phyloP scores from a whole-genome alignment of 2,113 vertebrate genomes.

The Scophthalmus maximus region DNA sequence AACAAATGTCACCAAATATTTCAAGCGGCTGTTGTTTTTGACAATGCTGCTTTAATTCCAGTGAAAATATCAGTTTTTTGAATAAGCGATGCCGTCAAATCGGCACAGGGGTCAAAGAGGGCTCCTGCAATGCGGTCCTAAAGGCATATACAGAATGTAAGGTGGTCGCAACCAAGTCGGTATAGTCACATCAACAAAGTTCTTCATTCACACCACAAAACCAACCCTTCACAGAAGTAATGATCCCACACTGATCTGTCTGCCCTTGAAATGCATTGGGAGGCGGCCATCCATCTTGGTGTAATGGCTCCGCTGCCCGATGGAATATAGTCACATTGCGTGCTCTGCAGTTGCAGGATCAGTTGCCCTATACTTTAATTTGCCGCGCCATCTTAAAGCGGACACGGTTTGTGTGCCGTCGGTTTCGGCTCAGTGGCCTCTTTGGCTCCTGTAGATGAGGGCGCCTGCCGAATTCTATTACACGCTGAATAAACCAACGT shows the following conservation, averaged over 20 bases:
- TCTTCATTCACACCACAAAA: slow-evolving; percentile 34
- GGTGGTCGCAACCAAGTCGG: background rate
- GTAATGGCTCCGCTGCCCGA: slow-evolving; percentile 23
- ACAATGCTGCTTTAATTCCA: slow-evolving; percentile 14
- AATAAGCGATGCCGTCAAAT: background rate
- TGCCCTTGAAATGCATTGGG: slow-evolving; percentile 55
- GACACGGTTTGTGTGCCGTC: slow-evolving; percentile 48
- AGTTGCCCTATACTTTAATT: slow-evolving; percentile 50
- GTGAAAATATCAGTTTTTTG: slow-evolving; percentile 1
- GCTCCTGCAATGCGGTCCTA: background rate
- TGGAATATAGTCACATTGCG: slow-evolving; percentile 33
- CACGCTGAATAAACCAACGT: slow-evolving; percentile 66
- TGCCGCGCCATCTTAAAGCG: slow-evolving; percentile 53
- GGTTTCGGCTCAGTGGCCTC: slow-evolving; percentile 55
- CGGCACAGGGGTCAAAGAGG: too few relatives aligned
- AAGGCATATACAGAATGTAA: background rate
- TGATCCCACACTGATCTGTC: slow-evolving; percentile 43
- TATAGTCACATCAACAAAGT: slow-evolving; percentile 12
- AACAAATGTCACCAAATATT: background rate
- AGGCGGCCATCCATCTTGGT: slow-evolving; percentile 34
- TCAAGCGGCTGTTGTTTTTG: slow-evolving; percentile 20
- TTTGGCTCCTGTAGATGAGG: slow-evolving; percentile 55
- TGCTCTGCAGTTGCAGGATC: slow-evolving; percentile 46
- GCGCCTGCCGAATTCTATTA: slow-evolving; percentile 70
- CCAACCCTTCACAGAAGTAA: slow-evolving; percentile 25